Percentiles rank a stretch among this genome's conserved stretches.
Conservation (phyloP, 2,113 vertebrate genomes). For the Urocolius indicus region DNA sequence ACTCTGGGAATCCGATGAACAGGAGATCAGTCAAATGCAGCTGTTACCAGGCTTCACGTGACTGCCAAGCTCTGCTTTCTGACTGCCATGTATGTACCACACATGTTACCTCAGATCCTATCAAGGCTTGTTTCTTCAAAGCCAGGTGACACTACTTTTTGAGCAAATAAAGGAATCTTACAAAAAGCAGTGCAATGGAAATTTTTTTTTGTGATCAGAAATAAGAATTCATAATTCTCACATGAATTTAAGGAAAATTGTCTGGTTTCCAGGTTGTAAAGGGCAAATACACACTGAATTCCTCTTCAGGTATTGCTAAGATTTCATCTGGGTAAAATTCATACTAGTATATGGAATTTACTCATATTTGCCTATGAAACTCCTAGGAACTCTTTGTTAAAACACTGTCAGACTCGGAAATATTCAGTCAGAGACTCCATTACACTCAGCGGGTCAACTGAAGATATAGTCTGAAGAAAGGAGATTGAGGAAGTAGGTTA, state of each 20-base stretch:
- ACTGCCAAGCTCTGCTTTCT: rapidly evolving
- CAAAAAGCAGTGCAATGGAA: not conserved
- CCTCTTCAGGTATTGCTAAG: not conserved
- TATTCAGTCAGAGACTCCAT: not conserved
- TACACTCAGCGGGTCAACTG: not conserved
- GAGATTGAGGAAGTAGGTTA: not conserved
- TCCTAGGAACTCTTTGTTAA: not conserved
- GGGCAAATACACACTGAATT: not conserved
- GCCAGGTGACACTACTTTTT: not conserved
- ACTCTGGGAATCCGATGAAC: not conserved
- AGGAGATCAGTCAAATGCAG: not conserved
- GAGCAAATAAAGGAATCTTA: not conserved
- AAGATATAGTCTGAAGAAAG: not conserved
- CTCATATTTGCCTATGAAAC: not conserved
- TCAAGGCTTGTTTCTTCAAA: not conserved
- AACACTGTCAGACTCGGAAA: not conserved
- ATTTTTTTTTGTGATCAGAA: not conserved
- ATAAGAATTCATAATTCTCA: not conserved
- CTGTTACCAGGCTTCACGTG: not conserved
- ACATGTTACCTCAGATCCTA: not conserved
- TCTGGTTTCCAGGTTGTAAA: not conserved
- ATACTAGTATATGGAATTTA: not conserved
- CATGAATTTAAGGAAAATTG: not conserved
- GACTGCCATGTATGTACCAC: not conserved
- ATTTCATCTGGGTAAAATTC: not conserved